These are phyloP conservation scores for Copidosoma floridanum DNA, from an alignment of 1,140 invertebrate species.

Conservation along the genomic window DNA sequence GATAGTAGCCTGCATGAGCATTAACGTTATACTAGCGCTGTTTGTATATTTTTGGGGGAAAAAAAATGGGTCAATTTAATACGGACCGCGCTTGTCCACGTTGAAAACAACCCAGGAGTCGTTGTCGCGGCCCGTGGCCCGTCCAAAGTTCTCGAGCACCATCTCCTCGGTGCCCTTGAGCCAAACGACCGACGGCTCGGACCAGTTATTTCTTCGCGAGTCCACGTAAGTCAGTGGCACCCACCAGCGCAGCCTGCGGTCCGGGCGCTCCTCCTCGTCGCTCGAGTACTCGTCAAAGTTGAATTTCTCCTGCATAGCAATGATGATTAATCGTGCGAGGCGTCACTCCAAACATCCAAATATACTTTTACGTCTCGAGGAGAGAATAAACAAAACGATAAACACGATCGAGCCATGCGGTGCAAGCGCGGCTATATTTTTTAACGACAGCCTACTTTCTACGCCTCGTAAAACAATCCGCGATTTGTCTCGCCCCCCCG, in stretches of 20 bases:
- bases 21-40: too few species aligned
- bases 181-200: slow-evolving; percentile 41
- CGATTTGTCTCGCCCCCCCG: not conserved
- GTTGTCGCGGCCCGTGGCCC: slow-evolving; percentile 27
- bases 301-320: slow-evolving; percentile 20
- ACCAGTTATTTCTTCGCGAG: slow-evolving; percentile 35
- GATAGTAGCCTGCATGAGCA: slow-evolving; percentile 62
- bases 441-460: not conserved
- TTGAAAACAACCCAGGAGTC: slow-evolving; percentile 60
- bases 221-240: slow-evolving; percentile 59
- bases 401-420: too few species aligned
- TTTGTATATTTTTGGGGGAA: too few species aligned
- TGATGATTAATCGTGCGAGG: too few species aligned
- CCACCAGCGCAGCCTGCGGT: slow-evolving; percentile 48
- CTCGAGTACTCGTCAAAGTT: slow-evolving; percentile 28
- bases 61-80: not conserved
- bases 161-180: slow-evolving; percentile 39
- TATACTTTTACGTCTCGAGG: too few species aligned
- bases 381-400: too few species aligned
- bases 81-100: slow-evolving; percentile 55
- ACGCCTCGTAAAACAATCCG: slow-evolving; percentile 4
- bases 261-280: not conserved
- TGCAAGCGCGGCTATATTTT: not conserved
- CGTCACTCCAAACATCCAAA: too few species aligned
- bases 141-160: slow-evolving; percentile 28